Base-by-base conservation (phyloP, 2,888 invertebrate species). In the Erebia palarica region DNA sequence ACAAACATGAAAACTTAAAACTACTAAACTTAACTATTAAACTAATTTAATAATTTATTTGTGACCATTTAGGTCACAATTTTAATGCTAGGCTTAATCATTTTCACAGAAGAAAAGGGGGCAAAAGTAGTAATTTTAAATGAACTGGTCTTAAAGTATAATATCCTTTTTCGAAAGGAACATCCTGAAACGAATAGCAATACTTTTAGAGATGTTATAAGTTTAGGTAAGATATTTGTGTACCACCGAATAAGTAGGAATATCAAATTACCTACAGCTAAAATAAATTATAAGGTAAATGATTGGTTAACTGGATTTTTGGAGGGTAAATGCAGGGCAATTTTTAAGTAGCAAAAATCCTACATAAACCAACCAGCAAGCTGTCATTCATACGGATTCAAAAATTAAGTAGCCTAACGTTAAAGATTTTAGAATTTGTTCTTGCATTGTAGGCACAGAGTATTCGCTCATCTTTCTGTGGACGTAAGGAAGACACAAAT, bases 221-320 rank as follows among this genome's bases (percentile, higher is more conserved):
- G 47, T 47, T 47, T 11, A 47, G 3, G n/a, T 53, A 16, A 16
- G 3, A 21, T 2, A 13, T 36, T 59, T 44, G 60, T 61, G 42
- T 44, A 16, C 44, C 16, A 3, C 42, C 36, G 27, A 59, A 59
- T 59, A n/a, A 36, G 60, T 42, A 60, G n/a, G 11, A 44, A 60
- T 60, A 47, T 61, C 44, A 44, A 18, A 18, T 61, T 61, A 18
- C 16, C 3, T 61, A 1, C 13, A 27, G 57, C 27, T 16, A 47
- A 61, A 47, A 18, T 47, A 14, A 14, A 49, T 13, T 58, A 51
- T 9, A 27, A 16, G 27, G 10, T 16, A 57, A 21, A 27, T 14
- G 27, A 70, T 60, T 18, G 65, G 27, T 5, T 63, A 8, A 65
- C 49, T 72, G 49, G 65, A 66, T 21, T 66, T 66, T 69, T 61